Base-by-base conservation (phyloP, 2,113 vertebrate species). In the Syngnathus scovelli region DNA sequence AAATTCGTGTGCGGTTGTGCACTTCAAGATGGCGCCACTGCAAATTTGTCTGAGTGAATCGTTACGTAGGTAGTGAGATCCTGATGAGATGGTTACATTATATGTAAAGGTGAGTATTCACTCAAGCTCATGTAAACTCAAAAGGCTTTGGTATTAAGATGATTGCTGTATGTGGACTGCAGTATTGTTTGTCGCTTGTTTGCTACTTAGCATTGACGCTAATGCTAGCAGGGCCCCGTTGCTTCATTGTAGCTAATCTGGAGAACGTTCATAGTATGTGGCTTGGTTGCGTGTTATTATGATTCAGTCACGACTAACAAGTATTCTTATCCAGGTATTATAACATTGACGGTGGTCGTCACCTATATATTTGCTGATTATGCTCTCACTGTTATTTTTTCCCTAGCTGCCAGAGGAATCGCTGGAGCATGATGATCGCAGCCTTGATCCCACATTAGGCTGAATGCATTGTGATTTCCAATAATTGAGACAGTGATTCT, bases 401-500 rank as follows among this genome's bases (percentile, higher is more conserved):
- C 16, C 33, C 51, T 27, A 97, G 95, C 68, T 83, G 68, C 72
- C 79, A 78, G 84, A 88, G 89, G 91, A 92, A 81, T 86, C 88
- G 83, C 83, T 52, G 84, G 92, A 95, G 90, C 93, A 96, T 54
- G 61, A 18, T 92, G 93, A 90, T 87, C 86, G 92, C 87, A 81
- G 79, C 81, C 90, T 92, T 91, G 89, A 90, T 89, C 81, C 89
- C 91, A 87, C 90, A 95, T 75, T 98, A 98, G 98, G 96, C 95
- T 98, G 97, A 98, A 95, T 98, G 95, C 97, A 98, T 99, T 99
- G 97, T 99, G 97, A 99, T 99, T 99, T 99, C 95, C 97, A 99
- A 95, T 99, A 98, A 99, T 99, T 97, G 96, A 98, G 97, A 97
- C 97, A 99, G 97, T 99, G 93, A 94, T 98, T 91, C 95, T 91